Base-by-base conservation (phyloP, 2,113 vertebrate genomes). In the Phalacrocorax pelagicus region DNA sequence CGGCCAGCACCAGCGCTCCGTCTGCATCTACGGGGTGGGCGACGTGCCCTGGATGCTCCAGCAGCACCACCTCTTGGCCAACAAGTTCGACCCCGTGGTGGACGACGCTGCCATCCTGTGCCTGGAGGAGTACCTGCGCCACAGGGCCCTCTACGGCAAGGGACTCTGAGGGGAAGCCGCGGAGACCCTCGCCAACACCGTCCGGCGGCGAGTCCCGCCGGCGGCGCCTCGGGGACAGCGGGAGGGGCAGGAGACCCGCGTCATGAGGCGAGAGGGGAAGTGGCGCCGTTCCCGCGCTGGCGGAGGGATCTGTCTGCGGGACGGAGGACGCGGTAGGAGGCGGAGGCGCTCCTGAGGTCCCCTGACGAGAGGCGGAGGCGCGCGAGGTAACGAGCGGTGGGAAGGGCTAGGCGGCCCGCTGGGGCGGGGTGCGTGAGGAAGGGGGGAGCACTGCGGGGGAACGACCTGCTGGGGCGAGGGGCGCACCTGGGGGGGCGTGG, bases 11-110 rank as follows among this genome's bases (percentile, higher is more conserved):
- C 98, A 96, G 78, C 98, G 98, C 62, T 1, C 97, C 0, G 11
- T 99, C 63, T 99, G 99, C 78, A 72, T 99, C 62, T 99, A 99
- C 11, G 99, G 99, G 7, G 58, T 24, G 3, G 99, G 99, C 1
- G 99, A 99, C 83, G 90, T 99, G 42, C 52, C 38, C 10, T 99
- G 99, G 99, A 92, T 99, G 69, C 84, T 99, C 5, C 95, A 62
- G 61, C 99, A 98, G 72, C 98, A 98, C 3, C 99, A 99, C 9
- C 97, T 99, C 29, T 84, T 99, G 46, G 99, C 99, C 88, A 99
- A 99, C 97, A 99, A 99, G 97, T 99, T 99, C 97, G 99, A 99
- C 89, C 98, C 99, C 6, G 65, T 42, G 11, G 97, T 99, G 16
- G 99, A 99, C 52, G 98, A 99, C 5, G 46, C 97, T 15, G 98